Evolutionary conservation across 2,113 vertebrate genomes (phyloP).

Genomic region (Hemichromis elongatus): DNA sequence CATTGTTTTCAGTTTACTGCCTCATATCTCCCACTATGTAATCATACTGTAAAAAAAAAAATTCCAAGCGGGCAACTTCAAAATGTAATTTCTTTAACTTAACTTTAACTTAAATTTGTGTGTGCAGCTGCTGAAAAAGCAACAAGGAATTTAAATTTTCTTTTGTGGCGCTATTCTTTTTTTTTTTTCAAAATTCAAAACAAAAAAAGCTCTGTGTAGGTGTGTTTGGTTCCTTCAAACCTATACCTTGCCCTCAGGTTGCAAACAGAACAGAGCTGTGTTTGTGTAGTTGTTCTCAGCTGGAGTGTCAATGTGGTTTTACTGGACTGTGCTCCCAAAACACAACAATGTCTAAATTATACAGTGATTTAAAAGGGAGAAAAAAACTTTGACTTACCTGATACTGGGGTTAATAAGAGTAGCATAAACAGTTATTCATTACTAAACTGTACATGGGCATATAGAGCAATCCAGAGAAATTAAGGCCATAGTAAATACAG

Average conservation of each 20-base stretch:
- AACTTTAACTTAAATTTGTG: not conserved
- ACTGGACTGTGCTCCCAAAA: not conserved
- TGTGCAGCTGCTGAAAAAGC: not conserved
- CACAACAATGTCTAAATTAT: not conserved
- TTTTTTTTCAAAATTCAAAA: not conserved
- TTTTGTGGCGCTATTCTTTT: not conserved
- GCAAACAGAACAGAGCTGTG: not conserved
- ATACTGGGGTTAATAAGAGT: not conserved
- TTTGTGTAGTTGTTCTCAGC: not conserved
- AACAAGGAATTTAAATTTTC: not conserved
- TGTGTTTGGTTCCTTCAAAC: not conserved
- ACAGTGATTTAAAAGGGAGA: not conserved
- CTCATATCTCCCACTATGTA: not conserved
- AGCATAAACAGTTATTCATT: not conserved
- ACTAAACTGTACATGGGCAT: not conserved
- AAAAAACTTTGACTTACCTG: not conserved
- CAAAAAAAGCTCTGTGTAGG: not conserved
- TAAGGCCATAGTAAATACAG: not conserved
- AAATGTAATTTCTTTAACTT: not conserved
- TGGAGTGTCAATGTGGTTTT: not conserved
- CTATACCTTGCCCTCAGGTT: not conserved
- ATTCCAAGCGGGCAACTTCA: not conserved
- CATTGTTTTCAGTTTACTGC: not conserved
- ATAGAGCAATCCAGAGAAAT: not conserved
- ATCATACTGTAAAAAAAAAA: not conserved